Base-by-base conservation (phyloP, 1,140 invertebrate genomes). In the honey bee (Apis mellifera) region DNA sequence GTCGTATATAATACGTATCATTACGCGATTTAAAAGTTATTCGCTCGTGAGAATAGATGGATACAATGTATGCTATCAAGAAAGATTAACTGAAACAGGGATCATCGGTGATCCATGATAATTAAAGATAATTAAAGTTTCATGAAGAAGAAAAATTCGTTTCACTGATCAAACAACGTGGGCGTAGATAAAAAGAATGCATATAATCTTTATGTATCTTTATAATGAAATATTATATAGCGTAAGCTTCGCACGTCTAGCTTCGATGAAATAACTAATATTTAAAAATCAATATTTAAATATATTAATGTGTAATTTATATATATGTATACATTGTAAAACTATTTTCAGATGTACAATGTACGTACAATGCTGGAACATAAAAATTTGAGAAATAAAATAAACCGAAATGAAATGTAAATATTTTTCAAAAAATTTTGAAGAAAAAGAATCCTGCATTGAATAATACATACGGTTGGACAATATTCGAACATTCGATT, bases 21-120 rank as follows among this genome's bases (percentile, higher is more conserved):
- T n/a, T 42, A 42, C 32, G 32, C 32, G 32, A 32, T 19, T 65
- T 19, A 32, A 19, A 64, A 32, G 19, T 65, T 19, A 9, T 32
- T 32, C 62, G 17, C 0, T 3, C n/a, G 9, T 0, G 32, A 26
- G 15, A 42, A 26, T 32, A n/a, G n/a, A 11, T 12, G 1, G 11
- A n/a, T 70, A 26, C 48, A 17, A 3, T 9, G 17, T 64, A 64
- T 32, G 19, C 32, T n/a, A 7, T 0, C 32, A 21, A 48, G 11
- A 66, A 42, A 26, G 65, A 66, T 42, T 21, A 19, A 13, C 26
- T 21, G 17, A 48, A n/a, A 23, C 32, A 69, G 13, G 42, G 42
- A 42, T 68, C 32, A 68, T 1, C 19, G n/a, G 48, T 69, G 66
- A 50, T n/a, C 66, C 42, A 48, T 48, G 66, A 69, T 69, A 69